Percentiles rank a stretch among this genome's conserved stretches.
These are phyloP conservation scores for Intellagama lesueurii DNA, from an alignment of 2,797 vertebrate genomes.

Conservation along the genomic window DNA sequence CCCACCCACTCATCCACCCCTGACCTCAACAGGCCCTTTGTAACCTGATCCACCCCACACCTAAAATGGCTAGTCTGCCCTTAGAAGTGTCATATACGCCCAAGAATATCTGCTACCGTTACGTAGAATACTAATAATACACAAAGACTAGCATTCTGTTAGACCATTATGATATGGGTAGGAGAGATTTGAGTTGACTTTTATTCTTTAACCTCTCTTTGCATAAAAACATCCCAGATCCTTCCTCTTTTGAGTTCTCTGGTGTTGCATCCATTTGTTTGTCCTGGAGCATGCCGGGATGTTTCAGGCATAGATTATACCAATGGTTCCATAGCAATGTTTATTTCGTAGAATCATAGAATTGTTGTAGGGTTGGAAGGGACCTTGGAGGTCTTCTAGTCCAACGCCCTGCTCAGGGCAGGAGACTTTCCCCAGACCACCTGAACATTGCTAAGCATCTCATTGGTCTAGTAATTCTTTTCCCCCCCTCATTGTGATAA, in stretches of 20 bases:
- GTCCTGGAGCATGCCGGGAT: neutral
- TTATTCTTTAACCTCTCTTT: neutral
- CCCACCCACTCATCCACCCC: no score
- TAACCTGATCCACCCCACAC: no score
- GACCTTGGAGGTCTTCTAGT: no score
- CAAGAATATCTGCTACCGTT: neutral
- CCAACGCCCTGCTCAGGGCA: no score
- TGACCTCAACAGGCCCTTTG: no score
- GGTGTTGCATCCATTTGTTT: neutral
- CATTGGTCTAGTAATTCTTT: neutral
- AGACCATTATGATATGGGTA: neutral
- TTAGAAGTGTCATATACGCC: neutral
- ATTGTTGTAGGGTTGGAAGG: no score
- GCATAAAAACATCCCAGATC: neutral
- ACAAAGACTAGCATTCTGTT: neutral
- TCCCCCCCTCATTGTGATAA: neutral
- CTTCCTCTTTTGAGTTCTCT: neutral
- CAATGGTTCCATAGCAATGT: neutral
- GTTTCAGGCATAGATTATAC: neutral
- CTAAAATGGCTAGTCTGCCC: no score
- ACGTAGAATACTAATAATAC: neutral
- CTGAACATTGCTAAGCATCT: neutral
- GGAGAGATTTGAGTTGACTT: neutral
- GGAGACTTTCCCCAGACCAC: neutral
- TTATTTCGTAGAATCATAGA: no score